phyloP scores from a whole-genome alignment of 2,113 vertebrate species.

The Burhinus bistriatus region DNA sequence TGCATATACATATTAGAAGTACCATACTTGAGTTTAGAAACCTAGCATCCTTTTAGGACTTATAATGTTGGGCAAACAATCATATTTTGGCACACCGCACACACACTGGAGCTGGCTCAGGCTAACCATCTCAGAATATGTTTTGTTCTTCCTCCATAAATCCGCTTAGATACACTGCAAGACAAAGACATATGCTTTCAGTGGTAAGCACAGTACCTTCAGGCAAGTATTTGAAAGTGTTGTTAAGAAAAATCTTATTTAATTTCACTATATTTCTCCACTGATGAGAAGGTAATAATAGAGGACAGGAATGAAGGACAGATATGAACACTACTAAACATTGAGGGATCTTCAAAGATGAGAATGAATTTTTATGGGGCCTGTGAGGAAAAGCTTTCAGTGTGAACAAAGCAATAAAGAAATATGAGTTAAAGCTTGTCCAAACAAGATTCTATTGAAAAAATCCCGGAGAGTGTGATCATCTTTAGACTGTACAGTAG shows the following conservation, averaged over 20 bases:
- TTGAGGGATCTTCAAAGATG: slow-evolving; percentile 17
- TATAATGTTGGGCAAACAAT: background rate
- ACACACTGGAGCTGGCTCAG: background rate
- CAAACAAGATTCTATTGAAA: background rate
- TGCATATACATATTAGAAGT: background rate
- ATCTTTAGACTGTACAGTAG: background rate
- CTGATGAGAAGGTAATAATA: background rate
- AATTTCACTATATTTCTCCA: background rate
- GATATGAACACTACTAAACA: background rate
- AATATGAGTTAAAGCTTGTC: background rate
- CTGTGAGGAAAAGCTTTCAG: background rate
- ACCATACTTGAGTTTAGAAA: background rate
- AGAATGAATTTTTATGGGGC: background rate
- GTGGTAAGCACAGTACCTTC: background rate
- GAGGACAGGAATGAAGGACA: background rate
- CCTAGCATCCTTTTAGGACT: background rate
- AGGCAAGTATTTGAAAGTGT: background rate
- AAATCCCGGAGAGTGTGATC: background rate
- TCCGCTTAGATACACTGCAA: background rate
- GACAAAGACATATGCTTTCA: background rate
- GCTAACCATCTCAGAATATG: background rate
- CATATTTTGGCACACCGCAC: background rate
- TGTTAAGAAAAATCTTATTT: background rate
- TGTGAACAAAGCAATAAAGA: background rate
- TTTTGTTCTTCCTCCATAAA: background rate